These are phyloP conservation scores for Leptothorax acervorum DNA, from an alignment of 2,888 invertebrate genomes.

Conservation along the genomic window DNA sequence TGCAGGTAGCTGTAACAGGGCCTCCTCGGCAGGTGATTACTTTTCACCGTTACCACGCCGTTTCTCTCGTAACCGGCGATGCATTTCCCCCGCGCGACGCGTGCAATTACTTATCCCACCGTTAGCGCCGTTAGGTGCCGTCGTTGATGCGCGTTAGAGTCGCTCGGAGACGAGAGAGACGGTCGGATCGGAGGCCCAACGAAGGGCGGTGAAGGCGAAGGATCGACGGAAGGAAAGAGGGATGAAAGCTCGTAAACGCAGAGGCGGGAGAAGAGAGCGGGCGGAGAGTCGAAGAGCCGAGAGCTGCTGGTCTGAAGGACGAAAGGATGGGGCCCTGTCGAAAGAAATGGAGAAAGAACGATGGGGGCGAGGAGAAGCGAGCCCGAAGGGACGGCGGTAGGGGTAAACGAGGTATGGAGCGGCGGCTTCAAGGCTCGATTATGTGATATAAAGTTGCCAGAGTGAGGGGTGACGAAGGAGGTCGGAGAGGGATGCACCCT, in stretches of 20 bases:
- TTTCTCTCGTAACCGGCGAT: slow-evolving; percentile 55
- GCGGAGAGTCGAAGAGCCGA: background rate
- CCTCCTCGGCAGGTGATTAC: slow-evolving; percentile 59
- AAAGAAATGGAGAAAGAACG: slow-evolving; percentile 59
- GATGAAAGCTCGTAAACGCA: slow-evolving; percentile 49
- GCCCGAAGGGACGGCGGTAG: background rate
- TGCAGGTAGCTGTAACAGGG: slow-evolving; percentile 35
- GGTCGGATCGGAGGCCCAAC: background rate
- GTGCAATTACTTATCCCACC: slow-evolving; percentile 65
- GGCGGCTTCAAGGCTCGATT: slow-evolving; percentile 75
- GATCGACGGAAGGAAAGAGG: slow-evolving; percentile 40
- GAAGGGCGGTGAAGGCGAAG: slow-evolving; percentile 48
- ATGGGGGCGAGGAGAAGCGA: slow-evolving; percentile 17
- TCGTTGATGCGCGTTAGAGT: slow-evolving; percentile 62
- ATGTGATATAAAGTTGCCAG: slow-evolving; percentile 79
- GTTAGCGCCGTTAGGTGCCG: slow-evolving; percentile 62
- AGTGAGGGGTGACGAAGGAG: slow-evolving; percentile 71
- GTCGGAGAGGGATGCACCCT: slow-evolving; percentile 75
- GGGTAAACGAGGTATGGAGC: slow-evolving; percentile 61
- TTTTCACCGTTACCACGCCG: slow-evolving; percentile 58
- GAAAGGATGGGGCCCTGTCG: slow-evolving; percentile 52
- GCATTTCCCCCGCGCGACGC: slow-evolving; percentile 46
- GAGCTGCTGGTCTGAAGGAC: slow-evolving; percentile 51
- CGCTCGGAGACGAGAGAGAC: slow-evolving; percentile 17
- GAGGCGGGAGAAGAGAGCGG: slow-evolving; percentile 29